These are phyloP conservation scores for Melitaea cinxia DNA, from an alignment of 1,140 invertebrate species.

Conservation along the genomic window DNA sequence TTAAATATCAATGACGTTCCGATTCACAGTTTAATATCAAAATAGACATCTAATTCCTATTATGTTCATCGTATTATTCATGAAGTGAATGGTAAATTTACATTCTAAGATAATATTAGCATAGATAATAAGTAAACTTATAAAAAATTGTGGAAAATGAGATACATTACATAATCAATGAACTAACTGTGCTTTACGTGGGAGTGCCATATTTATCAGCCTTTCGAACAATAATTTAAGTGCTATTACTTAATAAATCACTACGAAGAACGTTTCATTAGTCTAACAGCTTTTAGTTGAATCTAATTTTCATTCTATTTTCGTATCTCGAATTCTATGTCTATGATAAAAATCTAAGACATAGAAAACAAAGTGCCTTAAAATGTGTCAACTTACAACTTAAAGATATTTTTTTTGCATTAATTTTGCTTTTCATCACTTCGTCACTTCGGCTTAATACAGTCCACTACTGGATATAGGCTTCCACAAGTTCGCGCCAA, in stretches of 20 bases:
- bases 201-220: constrained; percentile 38
- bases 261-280: constrained; percentile 22
- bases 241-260: constrained; percentile 26
- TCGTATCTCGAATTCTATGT: background rate
- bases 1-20: background rate
- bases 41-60: background rate
- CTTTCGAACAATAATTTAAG: constrained; percentile 29
- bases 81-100: background rate
- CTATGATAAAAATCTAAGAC: background rate
- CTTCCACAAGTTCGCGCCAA: too few species aligned
- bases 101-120: background rate
- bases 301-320: background rate
- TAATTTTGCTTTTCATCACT: too few species aligned
- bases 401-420: too few species aligned
- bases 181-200: constrained; percentile 24
- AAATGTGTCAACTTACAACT: too few species aligned
- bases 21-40: background rate
- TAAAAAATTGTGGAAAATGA: background rate
- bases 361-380: too few species aligned
- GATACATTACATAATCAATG: background rate
- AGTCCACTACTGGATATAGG: too few species aligned
- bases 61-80: background rate
- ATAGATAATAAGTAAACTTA: constrained; percentile 7
- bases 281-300: background rate
- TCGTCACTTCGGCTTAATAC: too few species aligned